Evolutionary conservation across 2,888 invertebrate genomes (phyloP), one percentile per base, ranked within the genome.

Genomic region (Hypselothyrea guttata): DNA sequence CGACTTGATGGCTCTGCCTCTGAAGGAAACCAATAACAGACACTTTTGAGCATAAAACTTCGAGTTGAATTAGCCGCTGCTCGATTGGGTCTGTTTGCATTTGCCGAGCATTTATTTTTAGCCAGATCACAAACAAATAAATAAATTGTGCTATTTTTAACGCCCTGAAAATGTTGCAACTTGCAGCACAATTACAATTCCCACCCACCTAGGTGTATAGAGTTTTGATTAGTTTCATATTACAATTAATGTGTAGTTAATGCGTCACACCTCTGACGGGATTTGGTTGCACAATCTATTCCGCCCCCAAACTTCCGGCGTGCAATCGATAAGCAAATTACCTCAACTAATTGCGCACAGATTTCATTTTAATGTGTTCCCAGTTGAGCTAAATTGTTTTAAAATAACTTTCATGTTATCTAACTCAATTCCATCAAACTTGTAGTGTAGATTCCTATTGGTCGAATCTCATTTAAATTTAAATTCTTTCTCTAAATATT

Each of bases 291-390:
- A 12, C 44, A 35, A 68, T 53, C 48, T 41, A 9, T 3, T 31
- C 49, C 28, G 31, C 37, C 9, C 18, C 13, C 33, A 48, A 16
- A 49, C 41, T 58, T 67, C 68, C 48, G 51, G 13, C 7, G 2
- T 33, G 74, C 56, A 46, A 57, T 48, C 44, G 69, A 59, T 73
- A 63, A 73, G 40, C 34, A 34, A 34, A 73, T 67, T 44, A 53
- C n/a, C 47, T 41, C 38, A 52, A 44, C 33, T 58, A 67, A 67
- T 73, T 68, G 30, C 15, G 34, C 34, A 28, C 41, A 35, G 55
- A 63, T 73, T 68, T 47, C 7, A 1, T 35, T 5, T 4, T n/a
- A n/a, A n/a, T n/a, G n/a, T n/a, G n/a, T n/a, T n/a, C n/a, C n/a
- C n/a, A n/a, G n/a, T n/a, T n/a, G n/a, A n/a, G n/a, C n/a, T n/a